Evolutionary conservation across 2,888 invertebrate genomes (phyloP).

Genomic region (Nomada lathburiana): DNA sequence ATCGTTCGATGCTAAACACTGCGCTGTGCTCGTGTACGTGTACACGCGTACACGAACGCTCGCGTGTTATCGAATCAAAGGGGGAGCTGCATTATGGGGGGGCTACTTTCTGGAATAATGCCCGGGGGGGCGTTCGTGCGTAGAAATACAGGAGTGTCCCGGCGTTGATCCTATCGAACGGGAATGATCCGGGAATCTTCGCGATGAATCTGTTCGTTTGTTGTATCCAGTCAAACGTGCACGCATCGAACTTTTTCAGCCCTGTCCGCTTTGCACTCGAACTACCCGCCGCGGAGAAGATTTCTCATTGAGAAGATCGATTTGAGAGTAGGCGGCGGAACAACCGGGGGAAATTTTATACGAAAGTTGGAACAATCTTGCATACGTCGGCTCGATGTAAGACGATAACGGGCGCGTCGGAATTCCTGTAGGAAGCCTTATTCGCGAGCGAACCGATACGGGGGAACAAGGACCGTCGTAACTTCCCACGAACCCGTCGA

Average conservation of each 20-base stretch:
- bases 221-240: conserved; percentile 57
- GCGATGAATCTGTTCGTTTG: conserved; percentile 54
- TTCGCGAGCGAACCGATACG: conserved; percentile 60
- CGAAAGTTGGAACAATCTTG: conserved; percentile 22
- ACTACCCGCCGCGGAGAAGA: too few relatives aligned
- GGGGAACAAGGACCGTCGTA: conserved; percentile 58
- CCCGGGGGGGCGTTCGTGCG: conserved; percentile 76
- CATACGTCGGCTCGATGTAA: conserved; percentile 58
- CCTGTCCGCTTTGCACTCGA: background rate
- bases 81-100: conserved; percentile 57
- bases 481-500: conserved; percentile 54
- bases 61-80: conserved; percentile 65
- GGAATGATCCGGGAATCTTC: conserved; percentile 50
- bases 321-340: background rate
- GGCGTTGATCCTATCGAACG: conserved; percentile 57
- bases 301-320: too few relatives aligned
- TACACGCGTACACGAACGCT: conserved; percentile 18
- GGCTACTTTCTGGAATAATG: conserved; percentile 74
- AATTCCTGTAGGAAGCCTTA: conserved; percentile 71
- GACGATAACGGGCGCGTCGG: conserved; percentile 62
- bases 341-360: background rate
- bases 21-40: background rate
- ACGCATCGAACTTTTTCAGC: background rate
- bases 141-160: conserved; percentile 74
- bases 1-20: background rate